Evolutionary conservation across 1,140 invertebrate genomes (phyloP), one percentile per base, ranked within the genome.

Genomic region (Sipha flava): DNA sequence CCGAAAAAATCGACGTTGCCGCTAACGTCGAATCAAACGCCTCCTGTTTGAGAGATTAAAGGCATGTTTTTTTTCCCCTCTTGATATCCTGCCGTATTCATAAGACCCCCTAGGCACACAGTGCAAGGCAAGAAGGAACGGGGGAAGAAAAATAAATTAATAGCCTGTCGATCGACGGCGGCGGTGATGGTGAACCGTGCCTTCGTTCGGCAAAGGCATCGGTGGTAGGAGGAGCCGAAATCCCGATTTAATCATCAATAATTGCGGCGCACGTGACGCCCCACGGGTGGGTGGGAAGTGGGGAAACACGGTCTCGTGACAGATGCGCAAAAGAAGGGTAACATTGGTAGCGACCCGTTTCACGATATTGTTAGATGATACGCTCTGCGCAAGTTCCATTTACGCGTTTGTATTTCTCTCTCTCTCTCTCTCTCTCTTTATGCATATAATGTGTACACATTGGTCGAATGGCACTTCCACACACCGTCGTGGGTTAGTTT

Each of bases 221-320:
- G 29, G n/a, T 1, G 23, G 23, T 0, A 26, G 66, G 16, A 77
- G 52, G n/a, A 54, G 21, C 26, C 31, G 73, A 77, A 40, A 77
- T 77, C 73, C 73, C 73, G 73, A 77, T 77, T 77, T 77, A 77
- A 77, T 77, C 73, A 77, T 77, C 73, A 77, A 77, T 77, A 77
- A 77, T 77, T 77, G 73, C 73, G 52, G 73, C 73, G 73, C 73
- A 59, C 73, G 73, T 77, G 73, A 57, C 73, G 52, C 52, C 34
- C n/a, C 21, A 52, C 16, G 12, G 29, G 29, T 2, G 68, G 68
- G 34, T 4, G 72, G 47, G 49, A 40, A 21, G 6, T 2, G 34
- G 16, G 9, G 34, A 18, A 59, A 57, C 29, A 59, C 34, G 34
- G 70, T n/a, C 14, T 16, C n/a, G 73, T 40, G 73, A 77, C 73